phyloP scores from a whole-genome alignment of 2,113 vertebrate species.

The Marmota flaviventris region DNA sequence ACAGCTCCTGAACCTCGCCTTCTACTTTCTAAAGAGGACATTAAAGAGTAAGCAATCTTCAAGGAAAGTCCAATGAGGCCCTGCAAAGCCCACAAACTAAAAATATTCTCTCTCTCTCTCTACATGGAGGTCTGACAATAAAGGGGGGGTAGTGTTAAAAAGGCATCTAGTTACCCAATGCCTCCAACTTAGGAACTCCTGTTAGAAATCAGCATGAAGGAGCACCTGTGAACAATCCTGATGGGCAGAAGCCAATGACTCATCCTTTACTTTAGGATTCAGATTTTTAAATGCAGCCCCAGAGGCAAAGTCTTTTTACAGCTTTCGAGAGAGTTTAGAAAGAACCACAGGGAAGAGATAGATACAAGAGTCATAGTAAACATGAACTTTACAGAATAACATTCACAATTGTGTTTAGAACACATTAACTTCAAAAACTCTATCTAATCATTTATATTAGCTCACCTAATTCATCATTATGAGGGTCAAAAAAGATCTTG shows the following conservation, averaged over 20 bases:
- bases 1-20: neutral
- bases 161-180: neutral
- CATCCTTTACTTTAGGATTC: neutral
- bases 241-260: neutral
- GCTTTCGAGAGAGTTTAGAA: constrained; percentile 7
- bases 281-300: neutral
- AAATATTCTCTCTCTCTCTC: neutral
- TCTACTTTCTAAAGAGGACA: neutral
- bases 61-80: constrained; percentile 5
- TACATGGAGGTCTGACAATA: neutral
- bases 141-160: neutral
- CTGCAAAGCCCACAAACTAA: neutral
- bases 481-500: neutral
- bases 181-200: neutral
- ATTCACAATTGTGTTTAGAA: constrained; percentile 21
- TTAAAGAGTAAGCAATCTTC: constrained; percentile 54
- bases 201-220: neutral
- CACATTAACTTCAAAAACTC: constrained; percentile 27
- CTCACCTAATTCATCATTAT: constrained; percentile 35
- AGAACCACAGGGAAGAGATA: constrained; percentile 22
- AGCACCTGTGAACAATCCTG: neutral
- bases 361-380: neutral
- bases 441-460: constrained; percentile 10
- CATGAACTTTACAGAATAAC: constrained; percentile 23
- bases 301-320: constrained; percentile 39